A percentile compares a stretch with the other conserved stretches of the same genome.
Evolutionary conservation across 2,888 invertebrate genomes (phyloP).

Genomic region (Heliconius aoede): DNA sequence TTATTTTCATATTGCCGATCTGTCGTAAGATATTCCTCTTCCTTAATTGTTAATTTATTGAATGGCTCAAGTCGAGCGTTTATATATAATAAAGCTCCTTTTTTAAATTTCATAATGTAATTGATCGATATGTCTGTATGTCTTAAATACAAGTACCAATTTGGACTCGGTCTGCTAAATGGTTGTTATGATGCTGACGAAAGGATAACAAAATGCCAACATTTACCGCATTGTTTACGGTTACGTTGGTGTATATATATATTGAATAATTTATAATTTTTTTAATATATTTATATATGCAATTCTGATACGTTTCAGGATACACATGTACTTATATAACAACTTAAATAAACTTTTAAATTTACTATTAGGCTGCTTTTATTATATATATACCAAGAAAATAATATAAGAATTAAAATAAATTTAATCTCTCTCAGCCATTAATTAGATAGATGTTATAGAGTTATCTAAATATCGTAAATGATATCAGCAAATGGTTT

Average conservation of each 20-base stretch:
- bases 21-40: not conserved
- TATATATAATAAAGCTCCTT: not conserved
- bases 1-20: not conserved
- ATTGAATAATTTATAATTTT: not conserved
- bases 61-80: not conserved
- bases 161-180: constrained; percentile 1
- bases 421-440: not conserved
- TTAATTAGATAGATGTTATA: not conserved
- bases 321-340: not conserved
- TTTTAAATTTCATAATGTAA: not conserved
- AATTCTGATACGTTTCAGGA: not conserved
- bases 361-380: not conserved
- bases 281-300: not conserved
- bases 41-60: not conserved
- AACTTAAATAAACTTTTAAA: not conserved
- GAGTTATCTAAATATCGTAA: not conserved
- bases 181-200: not conserved
- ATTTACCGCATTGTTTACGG: constrained; percentile 2
- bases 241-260: not conserved
- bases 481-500: constrained; percentile 47
- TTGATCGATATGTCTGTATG: not conserved
- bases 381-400: not conserved
- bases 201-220: not conserved
- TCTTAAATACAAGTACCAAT: not conserved
- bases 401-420: not conserved